Conservation (phyloP, 1,140 invertebrate genomes). For the Laupala kohalensis region DNA sequence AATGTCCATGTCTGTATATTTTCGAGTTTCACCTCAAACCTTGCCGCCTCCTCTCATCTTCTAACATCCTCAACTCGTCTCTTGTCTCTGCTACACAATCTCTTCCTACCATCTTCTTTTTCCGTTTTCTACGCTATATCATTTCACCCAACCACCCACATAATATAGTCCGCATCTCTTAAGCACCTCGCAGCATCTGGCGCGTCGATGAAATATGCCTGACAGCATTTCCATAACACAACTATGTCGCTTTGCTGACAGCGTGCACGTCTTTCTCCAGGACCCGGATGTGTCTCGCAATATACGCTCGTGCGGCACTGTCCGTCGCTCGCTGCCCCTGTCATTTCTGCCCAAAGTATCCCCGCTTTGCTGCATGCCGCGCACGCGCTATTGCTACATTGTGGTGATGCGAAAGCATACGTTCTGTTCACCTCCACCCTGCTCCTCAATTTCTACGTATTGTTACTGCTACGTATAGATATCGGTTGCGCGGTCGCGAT, state of each 20-base stretch:
- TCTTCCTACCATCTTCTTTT: too few relatives aligned
- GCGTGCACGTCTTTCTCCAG: neutral
- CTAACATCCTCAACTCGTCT: too few relatives aligned
- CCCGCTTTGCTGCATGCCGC: too few relatives aligned
- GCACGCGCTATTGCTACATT: neutral
- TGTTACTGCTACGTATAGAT: neutral
- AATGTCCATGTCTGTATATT: too few relatives aligned
- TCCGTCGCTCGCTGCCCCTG: too few relatives aligned
- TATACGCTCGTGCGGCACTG: neutral
- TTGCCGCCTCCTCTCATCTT: too few relatives aligned
- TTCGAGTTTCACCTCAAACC: too few relatives aligned
- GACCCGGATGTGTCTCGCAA: neutral
- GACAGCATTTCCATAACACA: neutral
- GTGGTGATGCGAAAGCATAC: neutral
- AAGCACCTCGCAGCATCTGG: neutral
- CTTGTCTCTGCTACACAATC: too few relatives aligned
- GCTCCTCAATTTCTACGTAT: neutral
- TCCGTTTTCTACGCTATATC: too few relatives aligned
- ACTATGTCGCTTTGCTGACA: neutral
- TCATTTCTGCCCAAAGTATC: too few relatives aligned
- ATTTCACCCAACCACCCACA: too few relatives aligned
- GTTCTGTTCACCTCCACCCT: neutral
- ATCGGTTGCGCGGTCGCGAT: neutral
- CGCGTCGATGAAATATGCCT: neutral
- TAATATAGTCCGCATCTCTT: too few relatives aligned